Evolutionary conservation across 2,113 vertebrate genomes (phyloP).

Genomic region (Oostethus manadensis): DNA sequence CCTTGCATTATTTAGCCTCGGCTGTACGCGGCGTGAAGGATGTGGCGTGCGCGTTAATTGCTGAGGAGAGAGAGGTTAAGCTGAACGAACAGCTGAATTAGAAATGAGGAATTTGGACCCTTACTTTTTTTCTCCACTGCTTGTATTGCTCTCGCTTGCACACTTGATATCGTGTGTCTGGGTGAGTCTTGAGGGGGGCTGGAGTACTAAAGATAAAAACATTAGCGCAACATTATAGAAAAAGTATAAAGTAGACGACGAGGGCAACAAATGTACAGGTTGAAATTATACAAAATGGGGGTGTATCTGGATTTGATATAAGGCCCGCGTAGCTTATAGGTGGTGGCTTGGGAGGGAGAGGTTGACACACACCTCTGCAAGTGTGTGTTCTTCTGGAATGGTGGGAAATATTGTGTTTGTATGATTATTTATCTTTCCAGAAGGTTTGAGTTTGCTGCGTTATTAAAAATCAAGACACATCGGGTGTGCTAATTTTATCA

Average conservation of each 20-base stretch:
- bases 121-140: slow-evolving; percentile 60
- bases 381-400: no score
- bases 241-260: slow-evolving; percentile 34
- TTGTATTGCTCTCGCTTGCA: slow-evolving; percentile 31
- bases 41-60: slow-evolving; percentile 97
- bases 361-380: no score
- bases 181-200: slow-evolving; percentile 57
- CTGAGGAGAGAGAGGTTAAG: slow-evolving; percentile 99
- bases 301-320: no score
- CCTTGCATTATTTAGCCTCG: slow-evolving; percentile 99
- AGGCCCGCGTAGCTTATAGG: no score
- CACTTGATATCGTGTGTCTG: slow-evolving; percentile 29
- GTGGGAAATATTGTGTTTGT: no score
- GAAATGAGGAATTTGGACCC: slow-evolving; percentile 85
- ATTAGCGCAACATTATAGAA: slow-evolving; percentile 65
- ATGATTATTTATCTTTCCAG: background rate
- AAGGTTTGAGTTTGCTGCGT: slow-evolving; percentile 19
- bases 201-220: slow-evolving; percentile 71
- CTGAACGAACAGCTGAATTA: slow-evolving; percentile 98
- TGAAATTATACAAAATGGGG: no score
- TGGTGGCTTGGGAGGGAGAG: no score
- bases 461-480: slow-evolving; percentile 2
- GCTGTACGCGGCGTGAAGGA: slow-evolving; percentile 98
- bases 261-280: no score
- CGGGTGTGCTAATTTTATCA: no score